A percentile compares a stretch with the other conserved stretches of the same genome.
Conservation (phyloP, 2,888 invertebrate genomes). For the Ischnura elegans region DNA sequence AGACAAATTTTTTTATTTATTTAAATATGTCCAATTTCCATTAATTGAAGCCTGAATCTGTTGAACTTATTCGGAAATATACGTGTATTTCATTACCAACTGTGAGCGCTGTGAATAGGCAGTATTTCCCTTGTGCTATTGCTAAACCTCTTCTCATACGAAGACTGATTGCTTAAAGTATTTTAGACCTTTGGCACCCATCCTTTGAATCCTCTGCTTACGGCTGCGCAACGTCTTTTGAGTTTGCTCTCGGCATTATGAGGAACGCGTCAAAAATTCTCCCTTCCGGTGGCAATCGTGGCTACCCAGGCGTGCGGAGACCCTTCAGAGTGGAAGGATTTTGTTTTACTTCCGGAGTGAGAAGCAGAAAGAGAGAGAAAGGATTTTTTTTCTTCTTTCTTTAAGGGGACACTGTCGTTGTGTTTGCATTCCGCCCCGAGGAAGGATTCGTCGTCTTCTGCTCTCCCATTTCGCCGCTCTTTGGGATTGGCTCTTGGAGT, state of each 20-base stretch:
- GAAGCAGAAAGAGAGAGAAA: not conserved
- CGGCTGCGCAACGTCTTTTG: not conserved
- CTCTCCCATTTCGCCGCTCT: constrained; percentile 18
- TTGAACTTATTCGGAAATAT: too few species aligned
- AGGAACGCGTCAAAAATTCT: not conserved
- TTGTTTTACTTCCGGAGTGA: not conserved
- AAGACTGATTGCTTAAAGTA: not conserved
- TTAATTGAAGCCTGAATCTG: too few species aligned
- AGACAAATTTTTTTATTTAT: too few species aligned
- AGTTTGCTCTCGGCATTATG: not conserved
- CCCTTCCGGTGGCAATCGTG: not conserved
- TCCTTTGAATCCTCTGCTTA: not conserved
- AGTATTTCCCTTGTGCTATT: too few species aligned
- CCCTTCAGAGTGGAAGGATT: constrained; percentile 22
- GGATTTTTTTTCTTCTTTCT: too few species aligned
- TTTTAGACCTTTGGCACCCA: not conserved
- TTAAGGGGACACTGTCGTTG: not conserved
- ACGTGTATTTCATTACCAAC: too few species aligned
- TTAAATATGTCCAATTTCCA: too few species aligned
- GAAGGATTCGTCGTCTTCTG: constrained; percentile 24
- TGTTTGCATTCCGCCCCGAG: not conserved
- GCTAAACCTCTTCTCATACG: too few species aligned
- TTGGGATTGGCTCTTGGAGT: constrained; percentile 11
- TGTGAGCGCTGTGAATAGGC: too few species aligned
- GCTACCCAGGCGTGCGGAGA: not conserved